These are phyloP conservation scores for Palythoa grandis DNA, from an alignment of 92 coral and sea anemone genomes.

Conservation along the genomic window DNA sequence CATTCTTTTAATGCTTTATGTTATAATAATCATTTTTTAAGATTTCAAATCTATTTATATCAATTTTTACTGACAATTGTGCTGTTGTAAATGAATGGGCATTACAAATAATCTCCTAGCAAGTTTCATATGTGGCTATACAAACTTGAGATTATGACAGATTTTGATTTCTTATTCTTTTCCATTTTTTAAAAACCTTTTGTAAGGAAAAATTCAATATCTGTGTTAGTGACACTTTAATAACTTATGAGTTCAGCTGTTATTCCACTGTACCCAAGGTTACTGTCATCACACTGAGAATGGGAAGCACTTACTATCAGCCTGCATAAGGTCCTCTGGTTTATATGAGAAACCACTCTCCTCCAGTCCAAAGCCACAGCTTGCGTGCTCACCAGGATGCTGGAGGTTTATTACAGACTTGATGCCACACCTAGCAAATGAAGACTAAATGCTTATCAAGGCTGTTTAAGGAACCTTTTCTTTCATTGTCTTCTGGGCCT, in stretches of 20 bases:
- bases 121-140: neutral
- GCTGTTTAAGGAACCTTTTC: neutral
- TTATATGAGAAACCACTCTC: slow-evolving; percentile 91
- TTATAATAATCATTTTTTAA: too few relatives aligned
- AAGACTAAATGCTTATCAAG: neutral
- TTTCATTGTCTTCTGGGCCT: neutral
- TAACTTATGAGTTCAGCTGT: neutral
- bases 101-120: too few relatives aligned
- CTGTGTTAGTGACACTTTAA: too few relatives aligned
- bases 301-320: slow-evolving; percentile 68
- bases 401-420: slow-evolving; percentile 92
- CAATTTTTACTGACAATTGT: too few relatives aligned
- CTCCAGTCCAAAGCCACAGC: slow-evolving; percentile 96
- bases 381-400: slow-evolving; percentile 94
- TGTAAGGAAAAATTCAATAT: too few relatives aligned
- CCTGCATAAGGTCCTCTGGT: slow-evolving; percentile 93
- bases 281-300: neutral
- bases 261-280: too few relatives aligned
- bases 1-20: too few relatives aligned
- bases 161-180: too few relatives aligned
- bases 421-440: slow-evolving; percentile 68
- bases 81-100: too few relatives aligned
- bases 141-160: neutral
- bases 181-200: too few relatives aligned
- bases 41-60: too few relatives aligned